Evolutionary conservation across 1,140 invertebrate genomes (phyloP).

Genomic region (Eupristina koningsbergeri): DNA sequence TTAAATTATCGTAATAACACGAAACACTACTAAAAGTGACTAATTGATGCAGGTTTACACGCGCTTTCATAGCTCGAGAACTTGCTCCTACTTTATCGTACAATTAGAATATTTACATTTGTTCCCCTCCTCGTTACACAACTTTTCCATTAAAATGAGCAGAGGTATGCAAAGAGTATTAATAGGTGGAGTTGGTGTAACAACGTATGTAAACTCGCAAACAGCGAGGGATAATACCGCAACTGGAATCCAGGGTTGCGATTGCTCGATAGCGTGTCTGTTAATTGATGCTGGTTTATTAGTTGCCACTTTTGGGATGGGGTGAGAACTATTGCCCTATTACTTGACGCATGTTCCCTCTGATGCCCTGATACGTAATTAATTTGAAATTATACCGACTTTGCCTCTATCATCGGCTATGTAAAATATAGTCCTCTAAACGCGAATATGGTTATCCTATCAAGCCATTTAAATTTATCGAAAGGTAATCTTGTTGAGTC

Average conservation of each 20-base stretch:
- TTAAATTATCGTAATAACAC: too few species aligned
- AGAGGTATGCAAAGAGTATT: not conserved
- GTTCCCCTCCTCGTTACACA: too few species aligned
- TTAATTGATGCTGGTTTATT: slow-evolving; percentile 69
- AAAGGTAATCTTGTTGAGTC: too few species aligned
- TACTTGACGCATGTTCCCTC: slow-evolving; percentile 60
- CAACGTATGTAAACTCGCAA: slow-evolving; percentile 6
- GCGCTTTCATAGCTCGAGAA: too few species aligned
- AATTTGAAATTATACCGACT: slow-evolving; percentile 62
- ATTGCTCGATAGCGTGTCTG: slow-evolving; percentile 60
- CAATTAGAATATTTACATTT: too few species aligned
- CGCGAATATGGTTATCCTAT: too few species aligned
- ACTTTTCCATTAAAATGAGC: not conserved
- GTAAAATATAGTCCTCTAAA: not conserved
- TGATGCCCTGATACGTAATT: slow-evolving; percentile 62
- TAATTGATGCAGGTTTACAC: too few species aligned
- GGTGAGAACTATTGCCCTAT: slow-evolving; percentile 61
- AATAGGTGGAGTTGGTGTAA: not conserved
- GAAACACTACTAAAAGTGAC: too few species aligned
- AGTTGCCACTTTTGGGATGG: slow-evolving; percentile 65
- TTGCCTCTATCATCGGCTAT: slow-evolving; percentile 3
- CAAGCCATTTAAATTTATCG: too few species aligned
- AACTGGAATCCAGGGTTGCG: not conserved
- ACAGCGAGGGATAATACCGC: slow-evolving; percentile 11
- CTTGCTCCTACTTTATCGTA: too few species aligned